Evolutionary conservation across 2,888 invertebrate species (phyloP), one percentile per base, ranked within the genome.

Genomic region (Ormyrus nitidulus): DNA sequence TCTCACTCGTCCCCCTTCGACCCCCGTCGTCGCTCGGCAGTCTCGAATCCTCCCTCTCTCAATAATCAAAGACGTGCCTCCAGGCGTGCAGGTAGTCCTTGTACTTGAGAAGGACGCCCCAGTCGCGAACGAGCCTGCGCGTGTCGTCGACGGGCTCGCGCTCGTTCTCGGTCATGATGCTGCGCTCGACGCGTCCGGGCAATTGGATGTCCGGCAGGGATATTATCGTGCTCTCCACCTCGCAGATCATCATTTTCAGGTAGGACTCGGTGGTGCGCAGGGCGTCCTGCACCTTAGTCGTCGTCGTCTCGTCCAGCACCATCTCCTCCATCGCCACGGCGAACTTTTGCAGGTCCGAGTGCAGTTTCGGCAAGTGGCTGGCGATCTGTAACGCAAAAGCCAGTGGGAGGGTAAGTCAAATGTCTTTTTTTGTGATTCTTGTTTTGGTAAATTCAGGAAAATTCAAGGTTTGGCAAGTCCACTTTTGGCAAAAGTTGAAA

Each of bases 361-460:
- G 93, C 53, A 94, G 90, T 84, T 92, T 92, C 75, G 93, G 93
- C 84, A 93, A 91, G 81, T 93, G 89, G 85, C 91, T 91, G 77
- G 88, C 87, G 83, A 93, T 92, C 94, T 94, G 86, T 0, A 85
- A 87, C 2, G 59, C 11, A 70, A 80, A 62, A n/a, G 61, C 8
- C 19, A 19, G 1, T 0, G 19, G 19, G 19, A 19, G 19, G 1
- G 19, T 19, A 19, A 19, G 1, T 0, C 19, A 19, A 19, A 19
- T 19, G 19, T 19, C 1, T 19, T 19, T 19, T 19, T 19, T 19
- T 19, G 1, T 19, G 19, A 19, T 19, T 19, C 19, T 19, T 19
- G 19, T 0, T 19, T 19, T 19, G 19, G 19, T 19, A 19, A 19
- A 19, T 19, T 19, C 19, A 1, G 19, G 1, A 19, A 19, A 19